A percentile compares a stretch with the other conserved stretches of the same genome.
Conservation (phyloP, 2,113 vertebrate genomes). For the Recurvirostra avosetta region DNA sequence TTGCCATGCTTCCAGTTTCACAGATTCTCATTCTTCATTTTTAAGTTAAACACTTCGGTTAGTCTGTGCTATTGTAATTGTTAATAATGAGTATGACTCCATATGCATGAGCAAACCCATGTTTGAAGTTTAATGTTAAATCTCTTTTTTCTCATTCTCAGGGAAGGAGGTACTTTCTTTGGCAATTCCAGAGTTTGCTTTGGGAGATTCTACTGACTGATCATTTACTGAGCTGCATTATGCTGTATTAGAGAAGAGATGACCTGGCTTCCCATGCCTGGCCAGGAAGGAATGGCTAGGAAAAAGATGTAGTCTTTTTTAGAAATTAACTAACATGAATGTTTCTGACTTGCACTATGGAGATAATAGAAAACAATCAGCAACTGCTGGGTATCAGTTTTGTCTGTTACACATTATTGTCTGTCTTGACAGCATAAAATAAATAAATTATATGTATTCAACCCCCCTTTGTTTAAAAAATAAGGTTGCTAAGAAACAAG, state of each 20-base stretch:
- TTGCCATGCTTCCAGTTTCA: neutral
- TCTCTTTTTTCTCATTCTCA: neutral
- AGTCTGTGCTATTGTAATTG: neutral
- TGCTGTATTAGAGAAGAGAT: neutral
- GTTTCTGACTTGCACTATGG: constrained; percentile 38
- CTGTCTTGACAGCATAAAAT: constrained; percentile 22
- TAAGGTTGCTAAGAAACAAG: constrained; percentile 34
- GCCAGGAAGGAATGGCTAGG: neutral
- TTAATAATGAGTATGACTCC: neutral
- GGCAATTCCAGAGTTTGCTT: neutral
- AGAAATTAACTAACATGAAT: neutral
- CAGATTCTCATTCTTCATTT: neutral
- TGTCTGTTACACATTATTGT: constrained; percentile 7
- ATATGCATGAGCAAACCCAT: neutral
- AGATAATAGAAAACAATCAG: constrained; percentile 23
- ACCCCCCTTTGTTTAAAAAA: constrained; percentile 10
- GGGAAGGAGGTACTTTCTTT: neutral
- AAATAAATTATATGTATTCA: neutral
- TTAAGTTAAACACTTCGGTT: neutral
- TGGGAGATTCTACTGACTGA: neutral
- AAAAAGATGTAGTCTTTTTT: neutral
- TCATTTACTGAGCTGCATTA: neutral
- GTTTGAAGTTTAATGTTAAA: neutral
- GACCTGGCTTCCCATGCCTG: neutral
- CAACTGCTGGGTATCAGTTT: neutral